Conservation (phyloP, 2,797 vertebrate species). For the Aselliscus stoliczkanus region DNA sequence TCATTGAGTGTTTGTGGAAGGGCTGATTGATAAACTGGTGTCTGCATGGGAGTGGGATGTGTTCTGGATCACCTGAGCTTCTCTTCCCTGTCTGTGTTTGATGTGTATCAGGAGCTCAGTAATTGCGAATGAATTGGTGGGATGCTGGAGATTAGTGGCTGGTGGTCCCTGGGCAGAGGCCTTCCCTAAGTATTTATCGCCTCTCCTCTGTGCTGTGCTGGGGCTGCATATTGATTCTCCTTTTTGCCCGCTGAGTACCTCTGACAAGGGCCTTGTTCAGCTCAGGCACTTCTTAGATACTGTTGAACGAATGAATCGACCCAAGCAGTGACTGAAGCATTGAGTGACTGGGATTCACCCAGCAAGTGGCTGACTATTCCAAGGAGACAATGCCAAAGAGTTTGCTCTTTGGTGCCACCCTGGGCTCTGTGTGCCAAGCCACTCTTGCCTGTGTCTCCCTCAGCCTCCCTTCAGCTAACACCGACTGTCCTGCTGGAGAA, state of each 20-base stretch:
- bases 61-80: fast-evolving
- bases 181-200: not conserved
- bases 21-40: not conserved
- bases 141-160: not conserved
- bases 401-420: not conserved
- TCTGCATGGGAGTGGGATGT: fast-evolving
- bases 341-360: not conserved
- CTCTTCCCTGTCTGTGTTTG: not conserved
- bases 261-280: not conserved
- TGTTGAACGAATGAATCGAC: not conserved
- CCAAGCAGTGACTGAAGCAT: not conserved
- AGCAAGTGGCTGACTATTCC: too few species aligned
- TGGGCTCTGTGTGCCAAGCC: not conserved
- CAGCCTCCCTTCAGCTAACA: conserved; percentile 66
- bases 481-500: conserved; percentile 26
- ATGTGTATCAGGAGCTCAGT: fast-evolving
- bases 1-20: not conserved
- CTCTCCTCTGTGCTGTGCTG: not conserved
- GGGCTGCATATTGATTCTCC: fast-evolving
- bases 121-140: not conserved
- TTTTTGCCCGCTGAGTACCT: not conserved
- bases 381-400: not conserved
- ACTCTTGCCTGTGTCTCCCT: not conserved
- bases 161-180: not conserved
- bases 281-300: not conserved